Percentiles rank a stretch among this genome's conserved stretches.
Evolutionary conservation across 2,888 invertebrate species (phyloP).

Genomic region (Anarsia innoxiella): DNA sequence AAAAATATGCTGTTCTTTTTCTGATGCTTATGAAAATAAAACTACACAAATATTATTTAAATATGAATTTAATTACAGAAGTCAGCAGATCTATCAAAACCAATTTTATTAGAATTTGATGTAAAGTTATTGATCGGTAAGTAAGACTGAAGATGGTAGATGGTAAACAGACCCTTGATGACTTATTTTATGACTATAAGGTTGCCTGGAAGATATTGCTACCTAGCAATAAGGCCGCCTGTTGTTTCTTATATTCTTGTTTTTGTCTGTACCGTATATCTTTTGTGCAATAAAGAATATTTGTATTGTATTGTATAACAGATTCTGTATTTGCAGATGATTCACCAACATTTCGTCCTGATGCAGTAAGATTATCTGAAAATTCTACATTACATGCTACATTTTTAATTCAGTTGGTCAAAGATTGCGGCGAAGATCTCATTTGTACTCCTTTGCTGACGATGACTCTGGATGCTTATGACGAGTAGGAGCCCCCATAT

Average conservation of each 20-base stretch:
- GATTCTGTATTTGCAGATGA: constrained; percentile 30
- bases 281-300: too few relatives aligned
- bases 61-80: constrained; percentile 33
- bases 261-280: neutral
- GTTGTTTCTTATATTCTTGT: neutral
- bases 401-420: constrained; percentile 52
- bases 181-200: neutral
- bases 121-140: constrained; percentile 33
- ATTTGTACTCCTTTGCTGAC: constrained; percentile 66
- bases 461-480: constrained; percentile 43
- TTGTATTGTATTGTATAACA: too few relatives aligned
- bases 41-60: neutral
- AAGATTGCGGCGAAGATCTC: constrained; percentile 72
- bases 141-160: constrained; percentile 31
- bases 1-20: neutral
- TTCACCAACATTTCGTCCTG: constrained; percentile 25
- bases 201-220: neutral
- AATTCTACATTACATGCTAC: constrained; percentile 40
- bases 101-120: constrained; percentile 45
- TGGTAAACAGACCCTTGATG: neutral
- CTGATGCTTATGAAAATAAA: neutral
- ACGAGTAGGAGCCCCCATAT: too few relatives aligned
- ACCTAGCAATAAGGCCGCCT: neutral
- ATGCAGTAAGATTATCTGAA: constrained; percentile 45
- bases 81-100: constrained; percentile 52